Base-by-base conservation (phyloP, 2,797 vertebrate species). In the Clarias laeviceps region DNA sequence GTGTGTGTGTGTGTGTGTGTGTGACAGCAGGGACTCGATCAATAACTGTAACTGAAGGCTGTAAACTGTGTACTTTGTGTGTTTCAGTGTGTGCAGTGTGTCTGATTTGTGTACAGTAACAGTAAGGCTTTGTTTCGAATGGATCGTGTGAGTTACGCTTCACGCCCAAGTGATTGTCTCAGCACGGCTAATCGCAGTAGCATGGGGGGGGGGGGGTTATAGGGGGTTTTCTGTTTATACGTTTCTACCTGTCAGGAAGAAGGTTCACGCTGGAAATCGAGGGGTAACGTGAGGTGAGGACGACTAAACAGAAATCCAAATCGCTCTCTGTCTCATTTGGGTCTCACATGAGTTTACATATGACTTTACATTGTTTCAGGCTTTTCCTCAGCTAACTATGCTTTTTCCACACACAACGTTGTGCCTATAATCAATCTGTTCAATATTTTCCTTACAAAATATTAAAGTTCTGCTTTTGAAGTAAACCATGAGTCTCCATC, bases 1-100 rank as follows among this genome's bases (percentile, higher is more conserved):
- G 57, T 59, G 57, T 59, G 57, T 76, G 76, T 83, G 81, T 69
- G 77, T 88, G 86, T 87, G 65, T 82, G 83, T 81, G 84, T 68
- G 62, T 57, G 73, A 61, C 64, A 82, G 82, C 70, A 78, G 80
- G 40, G 84, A 57, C n/a, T 73, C 57, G 68, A 86, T 88, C 86
- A 83, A 84, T 56, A 74, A 9, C 72, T 15, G 34, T 4, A n/a
- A 54, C 45, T 50, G 50, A 56, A 74, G n/a, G 14, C 24, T 27
- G 45, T 8, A 9, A 17, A n/a, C 24, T 68, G 34, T 2, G 2
- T 37, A 37, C 18, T 4, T 22, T 24, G 22, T 24, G 9, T 6
- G 5, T 40, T 5, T 70, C 1, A 40, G 0, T n/a, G 22, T 27
- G 72, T 15, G 6, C 18, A 2, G 24, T 74, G n/a, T 8, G 72